Evolutionary conservation across 2,888 invertebrate genomes (phyloP).

Genomic region (Uropetala carovei): DNA sequence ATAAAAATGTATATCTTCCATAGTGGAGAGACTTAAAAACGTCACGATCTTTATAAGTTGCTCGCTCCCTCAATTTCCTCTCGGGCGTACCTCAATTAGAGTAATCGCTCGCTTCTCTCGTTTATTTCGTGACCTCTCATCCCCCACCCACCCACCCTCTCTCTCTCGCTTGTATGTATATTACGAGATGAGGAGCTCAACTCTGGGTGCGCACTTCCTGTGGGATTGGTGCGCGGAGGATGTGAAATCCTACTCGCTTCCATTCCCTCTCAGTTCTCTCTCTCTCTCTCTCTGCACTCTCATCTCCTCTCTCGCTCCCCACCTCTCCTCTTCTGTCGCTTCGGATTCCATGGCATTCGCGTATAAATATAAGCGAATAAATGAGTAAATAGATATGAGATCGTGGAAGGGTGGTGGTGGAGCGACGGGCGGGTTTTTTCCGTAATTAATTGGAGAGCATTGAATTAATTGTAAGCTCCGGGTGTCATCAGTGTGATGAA

Average conservation of each 20-base stretch:
- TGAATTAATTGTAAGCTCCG: constrained; percentile 48
- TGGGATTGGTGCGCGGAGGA: constrained; percentile 38
- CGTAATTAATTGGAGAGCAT: constrained; percentile 61
- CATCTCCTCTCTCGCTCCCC: neutral
- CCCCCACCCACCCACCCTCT: neutral
- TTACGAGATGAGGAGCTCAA: neutral
- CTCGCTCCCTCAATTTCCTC: constrained; percentile 20
- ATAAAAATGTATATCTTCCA: neutral
- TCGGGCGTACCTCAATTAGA: constrained; percentile 53
- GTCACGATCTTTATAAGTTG: constrained; percentile 7
- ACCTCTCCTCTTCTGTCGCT: neutral
- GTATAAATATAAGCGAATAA: constrained; percentile 55
- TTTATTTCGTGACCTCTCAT: constrained; percentile 53
- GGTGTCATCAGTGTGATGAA: constrained; percentile 59
- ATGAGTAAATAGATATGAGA: constrained; percentile 54
- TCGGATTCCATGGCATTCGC: neutral
- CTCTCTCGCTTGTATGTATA: neutral
- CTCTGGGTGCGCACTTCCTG: neutral
- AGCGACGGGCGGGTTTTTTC: constrained; percentile 27
- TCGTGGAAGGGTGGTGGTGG: neutral
- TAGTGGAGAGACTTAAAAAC: neutral
- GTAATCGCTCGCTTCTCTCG: constrained; percentile 62
- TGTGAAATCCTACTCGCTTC: neutral
- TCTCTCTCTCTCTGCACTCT: neutral
- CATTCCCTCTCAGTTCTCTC: neutral